Evolutionary conservation across 2,888 invertebrate genomes (phyloP).

Genomic region (Mystacides longicornis): DNA sequence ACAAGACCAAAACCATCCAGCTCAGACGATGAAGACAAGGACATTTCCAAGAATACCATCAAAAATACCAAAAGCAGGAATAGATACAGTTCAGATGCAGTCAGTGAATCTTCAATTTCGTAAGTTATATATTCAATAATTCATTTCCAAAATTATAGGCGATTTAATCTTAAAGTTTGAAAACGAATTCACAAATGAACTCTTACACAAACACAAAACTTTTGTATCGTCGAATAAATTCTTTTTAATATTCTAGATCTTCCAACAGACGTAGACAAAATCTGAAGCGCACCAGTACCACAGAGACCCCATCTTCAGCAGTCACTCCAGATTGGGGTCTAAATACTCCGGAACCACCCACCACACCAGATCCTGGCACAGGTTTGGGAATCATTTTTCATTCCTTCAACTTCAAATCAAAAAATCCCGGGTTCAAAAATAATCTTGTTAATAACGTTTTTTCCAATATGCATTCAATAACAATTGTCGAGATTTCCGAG

Average conservation of each 20-base stretch:
- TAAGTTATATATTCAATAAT: not conserved
- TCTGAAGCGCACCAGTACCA: constrained; percentile 27
- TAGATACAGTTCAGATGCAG: not conserved
- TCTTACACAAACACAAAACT: not conserved
- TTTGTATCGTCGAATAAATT: not conserved
- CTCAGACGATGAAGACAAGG: constrained; percentile 19
- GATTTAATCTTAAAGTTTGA: not conserved
- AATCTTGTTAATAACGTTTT: no score
- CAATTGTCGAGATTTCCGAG: no score
- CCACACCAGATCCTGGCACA: constrained; percentile 82
- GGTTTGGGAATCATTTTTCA: no score
- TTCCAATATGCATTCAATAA: no score
- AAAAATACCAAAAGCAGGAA: constrained; percentile 26
- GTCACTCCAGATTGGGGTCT: constrained; percentile 51
- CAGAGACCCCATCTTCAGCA: constrained; percentile 36
- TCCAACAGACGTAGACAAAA: constrained; percentile 26
- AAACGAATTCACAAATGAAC: not conserved
- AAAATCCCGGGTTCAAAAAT: no score
- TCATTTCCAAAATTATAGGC: not conserved
- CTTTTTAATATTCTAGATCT: constrained; percentile 8
- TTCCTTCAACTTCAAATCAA: constrained; percentile 22
- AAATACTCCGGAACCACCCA: constrained; percentile 74
- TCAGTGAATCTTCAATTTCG: constrained; percentile 13
- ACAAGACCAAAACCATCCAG: constrained; percentile 33
- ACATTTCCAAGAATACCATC: constrained; percentile 20